Conservation (phyloP, 2,797 vertebrate species). For the Brotula barbata region DNA sequence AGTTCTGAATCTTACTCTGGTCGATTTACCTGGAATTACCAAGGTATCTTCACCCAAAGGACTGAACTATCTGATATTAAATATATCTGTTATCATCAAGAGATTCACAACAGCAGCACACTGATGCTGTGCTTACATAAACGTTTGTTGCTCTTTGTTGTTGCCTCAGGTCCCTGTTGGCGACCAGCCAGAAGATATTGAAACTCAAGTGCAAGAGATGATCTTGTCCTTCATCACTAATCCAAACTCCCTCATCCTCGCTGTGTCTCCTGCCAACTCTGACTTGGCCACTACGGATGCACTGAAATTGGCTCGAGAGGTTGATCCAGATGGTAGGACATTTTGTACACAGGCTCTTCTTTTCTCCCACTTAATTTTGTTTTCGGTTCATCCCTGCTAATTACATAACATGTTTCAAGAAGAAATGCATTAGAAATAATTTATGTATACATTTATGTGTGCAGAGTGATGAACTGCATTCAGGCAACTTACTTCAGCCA, state of each 20-base stretch:
- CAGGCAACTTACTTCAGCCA: conserved; percentile 23
- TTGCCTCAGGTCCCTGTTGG: conserved; percentile 86
- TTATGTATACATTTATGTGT: conserved; percentile 11
- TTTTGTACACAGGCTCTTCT: conserved; percentile 34
- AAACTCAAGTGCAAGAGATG: conserved; percentile 89
- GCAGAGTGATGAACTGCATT: conserved; percentile 4
- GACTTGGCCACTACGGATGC: conserved; percentile 90
- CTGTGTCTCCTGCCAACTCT: conserved; percentile 89
- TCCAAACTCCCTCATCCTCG: conserved; percentile 88
- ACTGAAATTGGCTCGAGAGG: conserved; percentile 89
- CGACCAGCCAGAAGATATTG: conserved; percentile 90
- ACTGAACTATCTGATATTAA: background rate
- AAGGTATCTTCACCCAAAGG: conserved; percentile 72
- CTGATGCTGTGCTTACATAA: conserved; percentile 24
- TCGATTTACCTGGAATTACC: conserved; percentile 87
- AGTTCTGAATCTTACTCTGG: conserved; percentile 84
- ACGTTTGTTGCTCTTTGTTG: conserved; percentile 13
- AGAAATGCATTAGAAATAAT: conserved; percentile 40
- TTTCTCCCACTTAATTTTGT: conserved; percentile 31
- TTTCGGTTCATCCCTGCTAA: conserved; percentile 25
- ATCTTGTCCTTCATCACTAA: conserved; percentile 88
- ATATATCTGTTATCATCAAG: conserved; percentile 1
- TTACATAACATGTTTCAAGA: conserved; percentile 31
- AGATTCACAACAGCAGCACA: conserved; percentile 14
- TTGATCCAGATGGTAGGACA: conserved; percentile 86